These are phyloP conservation scores for Elysia chlorotica DNA, from an alignment of 1,140 invertebrate species.

Conservation along the genomic window DNA sequence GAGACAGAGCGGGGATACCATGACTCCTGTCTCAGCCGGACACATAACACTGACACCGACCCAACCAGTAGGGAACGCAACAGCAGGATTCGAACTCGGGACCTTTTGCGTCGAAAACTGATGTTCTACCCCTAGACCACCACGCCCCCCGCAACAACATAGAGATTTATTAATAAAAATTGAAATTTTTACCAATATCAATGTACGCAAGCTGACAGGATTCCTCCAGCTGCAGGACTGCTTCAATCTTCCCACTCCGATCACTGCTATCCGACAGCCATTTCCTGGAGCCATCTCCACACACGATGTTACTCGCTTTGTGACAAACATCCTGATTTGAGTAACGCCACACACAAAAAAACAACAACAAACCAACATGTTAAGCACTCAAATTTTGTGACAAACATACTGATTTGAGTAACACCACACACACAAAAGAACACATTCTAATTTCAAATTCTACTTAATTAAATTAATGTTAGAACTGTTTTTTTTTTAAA, in stretches of 20 bases:
- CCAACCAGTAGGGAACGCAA: background rate
- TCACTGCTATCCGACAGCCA: constrained; percentile 48
- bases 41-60: background rate
- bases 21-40: background rate
- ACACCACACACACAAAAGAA: background rate
- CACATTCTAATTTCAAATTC: background rate
- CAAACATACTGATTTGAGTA: background rate
- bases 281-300: constrained; percentile 37
- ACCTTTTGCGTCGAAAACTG: background rate
- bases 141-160: background rate
- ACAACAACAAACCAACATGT: background rate
- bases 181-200: constrained; percentile 44
- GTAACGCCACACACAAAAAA: background rate
- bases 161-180: background rate
- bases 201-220: constrained; percentile 41
- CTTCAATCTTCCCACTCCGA: constrained; percentile 38
- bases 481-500: background rate
- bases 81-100: background rate
- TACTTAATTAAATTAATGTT: background rate
- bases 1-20: too few species aligned
- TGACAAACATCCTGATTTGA: constrained; percentile 46
- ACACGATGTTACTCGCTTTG: constrained; percentile 43
- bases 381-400: background rate
- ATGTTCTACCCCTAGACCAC: background rate
- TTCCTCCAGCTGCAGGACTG: constrained; percentile 45